phyloP scores from a whole-genome alignment of 1,140 invertebrate species.

The Heterodera schachtii region DNA sequence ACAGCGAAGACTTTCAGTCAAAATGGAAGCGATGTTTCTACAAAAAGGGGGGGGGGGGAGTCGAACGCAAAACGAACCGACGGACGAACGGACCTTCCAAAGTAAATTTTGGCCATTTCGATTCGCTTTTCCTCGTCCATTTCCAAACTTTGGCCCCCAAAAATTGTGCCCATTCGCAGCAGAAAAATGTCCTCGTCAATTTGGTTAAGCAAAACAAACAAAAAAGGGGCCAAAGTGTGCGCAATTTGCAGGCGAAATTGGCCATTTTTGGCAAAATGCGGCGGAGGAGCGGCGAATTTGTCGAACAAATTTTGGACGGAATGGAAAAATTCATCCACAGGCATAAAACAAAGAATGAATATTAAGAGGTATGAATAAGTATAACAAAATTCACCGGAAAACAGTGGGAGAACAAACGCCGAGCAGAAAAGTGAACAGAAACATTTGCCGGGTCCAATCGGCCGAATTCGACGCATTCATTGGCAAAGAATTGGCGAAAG shows the following conservation, averaged over 20 bases:
- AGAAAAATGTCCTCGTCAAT: slow-evolving; percentile 40
- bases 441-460: slow-evolving; percentile 10
- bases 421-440: slow-evolving; percentile 22
- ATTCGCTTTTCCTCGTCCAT: neutral
- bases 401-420: slow-evolving; percentile 33
- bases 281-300: neutral
- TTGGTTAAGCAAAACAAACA: slow-evolving; percentile 37
- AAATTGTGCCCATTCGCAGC: slow-evolving; percentile 18
- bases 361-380: neutral
- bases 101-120: neutral
- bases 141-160: neutral
- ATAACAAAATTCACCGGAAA: slow-evolving; percentile 8
- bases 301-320: slow-evolving; percentile 27
- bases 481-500: neutral
- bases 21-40: slow-evolving; percentile 1
- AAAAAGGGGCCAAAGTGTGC: slow-evolving; percentile 12
- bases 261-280: neutral
- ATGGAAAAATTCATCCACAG: slow-evolving; percentile 37
- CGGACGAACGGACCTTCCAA: neutral
- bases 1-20: neutral
- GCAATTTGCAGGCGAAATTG: slow-evolving; percentile 12
- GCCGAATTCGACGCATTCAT: slow-evolving; percentile 1
- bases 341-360: slow-evolving; percentile 17
- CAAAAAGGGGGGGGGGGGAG: neutral
- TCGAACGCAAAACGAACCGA: too few species aligned